phyloP scores from a whole-genome alignment of 2,888 invertebrate genomes.

The Synergus itoensis region DNA sequence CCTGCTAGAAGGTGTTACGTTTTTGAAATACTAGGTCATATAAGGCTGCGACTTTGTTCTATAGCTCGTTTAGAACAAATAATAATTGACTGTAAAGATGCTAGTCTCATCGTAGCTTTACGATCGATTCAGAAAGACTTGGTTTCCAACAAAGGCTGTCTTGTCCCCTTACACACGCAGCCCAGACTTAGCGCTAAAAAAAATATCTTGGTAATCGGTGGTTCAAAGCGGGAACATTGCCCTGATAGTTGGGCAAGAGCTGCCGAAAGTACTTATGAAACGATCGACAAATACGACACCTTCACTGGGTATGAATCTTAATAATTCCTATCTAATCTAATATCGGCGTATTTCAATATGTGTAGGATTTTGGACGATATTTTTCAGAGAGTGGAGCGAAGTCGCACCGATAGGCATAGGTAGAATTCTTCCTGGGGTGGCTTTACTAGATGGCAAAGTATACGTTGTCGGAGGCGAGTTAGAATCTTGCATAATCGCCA shows the following conservation, averaged over 20 bases:
- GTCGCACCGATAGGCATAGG: conserved; percentile 90
- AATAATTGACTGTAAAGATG: conserved; percentile 88
- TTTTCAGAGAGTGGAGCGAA: conserved; percentile 87
- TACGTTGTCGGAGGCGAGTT: conserved; percentile 96
- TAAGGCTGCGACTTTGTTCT: conserved; percentile 91
- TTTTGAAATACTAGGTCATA: conserved; percentile 90
- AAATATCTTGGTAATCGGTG: conserved; percentile 92
- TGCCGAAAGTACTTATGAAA: conserved; percentile 90
- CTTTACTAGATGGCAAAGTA: conserved; percentile 89
- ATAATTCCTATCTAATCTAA: neutral
- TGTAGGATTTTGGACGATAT: neutral
- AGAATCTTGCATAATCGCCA: conserved; percentile 92
- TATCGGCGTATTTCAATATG: neutral
- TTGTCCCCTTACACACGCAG: conserved; percentile 87
- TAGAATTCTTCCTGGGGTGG: conserved; percentile 92
- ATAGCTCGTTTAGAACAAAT: conserved; percentile 88
- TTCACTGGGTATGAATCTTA: conserved; percentile 81
- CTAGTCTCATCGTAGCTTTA: conserved; percentile 89
- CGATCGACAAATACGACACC: conserved; percentile 91
- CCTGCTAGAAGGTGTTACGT: conserved; percentile 88
- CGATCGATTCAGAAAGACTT: conserved; percentile 89
- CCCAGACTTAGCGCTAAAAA: conserved; percentile 93
- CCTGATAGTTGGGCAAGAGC: conserved; percentile 86
- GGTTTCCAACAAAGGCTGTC: conserved; percentile 86
- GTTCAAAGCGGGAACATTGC: conserved; percentile 88